Conservation (phyloP, 2,888 invertebrate genomes). For the Salticus scenicus region DNA sequence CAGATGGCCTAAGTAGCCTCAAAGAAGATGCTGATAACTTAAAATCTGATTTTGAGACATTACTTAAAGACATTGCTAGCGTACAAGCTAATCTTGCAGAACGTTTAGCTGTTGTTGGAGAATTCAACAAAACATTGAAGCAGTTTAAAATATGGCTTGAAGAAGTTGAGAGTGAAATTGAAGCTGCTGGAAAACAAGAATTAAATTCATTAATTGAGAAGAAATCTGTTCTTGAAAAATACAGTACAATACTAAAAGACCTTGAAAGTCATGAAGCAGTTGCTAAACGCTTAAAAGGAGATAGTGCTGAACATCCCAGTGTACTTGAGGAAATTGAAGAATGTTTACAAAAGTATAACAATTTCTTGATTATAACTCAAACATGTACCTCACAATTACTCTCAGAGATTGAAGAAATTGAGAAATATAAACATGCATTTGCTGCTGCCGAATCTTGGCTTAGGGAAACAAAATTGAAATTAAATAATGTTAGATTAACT, state of each 20-base stretch:
- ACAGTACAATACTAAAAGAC: constrained; percentile 87
- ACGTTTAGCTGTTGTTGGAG: constrained; percentile 87
- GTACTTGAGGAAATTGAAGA: constrained; percentile 42
- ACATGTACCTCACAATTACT: constrained; percentile 58
- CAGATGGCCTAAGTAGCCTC: constrained; percentile 89
- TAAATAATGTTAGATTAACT: constrained; percentile 50
- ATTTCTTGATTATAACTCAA: constrained; percentile 49
- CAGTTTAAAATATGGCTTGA: constrained; percentile 90
- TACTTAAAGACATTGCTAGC: constrained; percentile 85
- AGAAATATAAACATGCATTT: constrained; percentile 52
- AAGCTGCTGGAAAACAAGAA: constrained; percentile 81
- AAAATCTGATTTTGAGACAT: constrained; percentile 91
- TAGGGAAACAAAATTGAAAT: constrained; percentile 52
- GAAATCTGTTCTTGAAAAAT: constrained; percentile 90
- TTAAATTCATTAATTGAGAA: constrained; percentile 88
- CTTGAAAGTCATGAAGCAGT: constrained; percentile 88
- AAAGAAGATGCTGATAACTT: constrained; percentile 92
- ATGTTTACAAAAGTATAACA: constrained; percentile 55
- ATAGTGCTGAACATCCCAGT: constrained; percentile 34
- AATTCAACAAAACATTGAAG: constrained; percentile 85
- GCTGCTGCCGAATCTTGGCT: constrained; percentile 63
- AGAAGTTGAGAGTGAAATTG: constrained; percentile 89
- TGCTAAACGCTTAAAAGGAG: constrained; percentile 80
- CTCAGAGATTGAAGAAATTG: constrained; percentile 64
- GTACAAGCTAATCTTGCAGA: constrained; percentile 84